phyloP scores from a whole-genome alignment of 2,888 invertebrate genomes.

The Sarcophaga caerulescens region DNA sequence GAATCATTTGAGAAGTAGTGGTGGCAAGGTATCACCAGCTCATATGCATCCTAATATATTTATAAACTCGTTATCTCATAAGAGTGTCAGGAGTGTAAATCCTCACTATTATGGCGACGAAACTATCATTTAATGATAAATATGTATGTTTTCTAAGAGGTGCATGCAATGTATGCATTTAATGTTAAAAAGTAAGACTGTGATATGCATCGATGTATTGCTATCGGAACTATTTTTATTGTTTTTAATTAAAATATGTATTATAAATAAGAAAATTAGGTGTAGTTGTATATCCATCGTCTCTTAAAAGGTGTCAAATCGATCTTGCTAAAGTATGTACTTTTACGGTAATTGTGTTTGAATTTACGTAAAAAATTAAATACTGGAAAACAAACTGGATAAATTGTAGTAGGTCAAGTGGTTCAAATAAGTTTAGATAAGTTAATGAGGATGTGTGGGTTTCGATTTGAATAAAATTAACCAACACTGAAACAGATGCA shows the following conservation, averaged over 20 bases:
- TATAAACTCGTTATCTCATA: constrained; percentile 43
- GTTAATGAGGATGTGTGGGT: too few relatives aligned
- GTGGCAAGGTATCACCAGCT: constrained; percentile 69
- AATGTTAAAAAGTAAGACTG: constrained; percentile 57
- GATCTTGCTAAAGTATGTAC: too few relatives aligned
- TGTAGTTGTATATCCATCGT: neutral
- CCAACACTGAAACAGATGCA: too few relatives aligned
- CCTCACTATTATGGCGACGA: constrained; percentile 77
- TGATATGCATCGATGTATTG: constrained; percentile 68
- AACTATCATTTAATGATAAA: constrained; percentile 75
- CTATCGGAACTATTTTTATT: constrained; percentile 10
- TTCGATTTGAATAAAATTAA: too few relatives aligned
- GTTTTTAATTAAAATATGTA: neutral
- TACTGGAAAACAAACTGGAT: too few relatives aligned
- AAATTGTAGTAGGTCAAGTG: too few relatives aligned
- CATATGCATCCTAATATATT: constrained; percentile 71
- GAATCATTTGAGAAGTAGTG: constrained; percentile 76
- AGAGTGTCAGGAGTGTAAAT: constrained; percentile 72
- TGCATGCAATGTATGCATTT: constrained; percentile 19
- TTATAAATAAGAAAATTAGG: neutral
- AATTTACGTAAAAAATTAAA: too few relatives aligned
- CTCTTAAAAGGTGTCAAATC: neutral
- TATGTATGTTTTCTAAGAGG: neutral
- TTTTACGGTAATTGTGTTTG: too few relatives aligned
- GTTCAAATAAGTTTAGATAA: too few relatives aligned